Evolutionary conservation across 2,797 vertebrate genomes (phyloP), one percentile per base, ranked within the genome.

Genomic region (Lemur catta): DNA sequence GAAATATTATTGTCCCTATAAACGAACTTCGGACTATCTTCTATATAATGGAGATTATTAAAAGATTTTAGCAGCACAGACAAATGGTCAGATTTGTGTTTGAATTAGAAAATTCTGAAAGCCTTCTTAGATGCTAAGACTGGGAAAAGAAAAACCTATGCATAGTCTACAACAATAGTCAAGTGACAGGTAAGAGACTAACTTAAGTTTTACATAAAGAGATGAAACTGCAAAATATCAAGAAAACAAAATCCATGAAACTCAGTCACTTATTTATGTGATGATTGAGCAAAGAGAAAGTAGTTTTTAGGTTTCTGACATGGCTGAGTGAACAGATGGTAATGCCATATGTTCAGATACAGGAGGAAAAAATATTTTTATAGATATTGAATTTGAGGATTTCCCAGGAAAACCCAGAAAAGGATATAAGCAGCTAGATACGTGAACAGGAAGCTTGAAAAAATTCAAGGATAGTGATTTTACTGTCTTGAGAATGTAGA

Each of bases 401-500:
- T 93, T 94, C 79, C 91, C 30, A 59, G 46, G 75, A 95, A 95
- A 89, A 48, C 50, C 86, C 72, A 75, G 35, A 85, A 52, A 93
- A 18, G 43, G 14, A 78, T 76, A 17, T 48, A 79, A 75, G 46
- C 28, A 46, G 48, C 30, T 71, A 80, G 22, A 63, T 75, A 48
- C n/a, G 8, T 67, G 38, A 93, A 78, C 28, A 5, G 12, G 43
- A 82, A 82, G 52, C 41, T 30, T 17, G 24, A 43, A 89, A 24
- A 50, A 46, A 22, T 85, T 52, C n/a, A 30, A 33, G 15, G 55
- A 65, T 26, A 96, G 15, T 12, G 35, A 75, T 71, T 72, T 93
- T 72, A 52, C 22, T 41, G 3, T 69, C 33, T 28, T 30, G 26
- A 75, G 22, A 89, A 74, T 59, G 52, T 20, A 86, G 14, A 48